Conservation (phyloP, 2,888 invertebrate species). For the Cerastoderma edule region DNA sequence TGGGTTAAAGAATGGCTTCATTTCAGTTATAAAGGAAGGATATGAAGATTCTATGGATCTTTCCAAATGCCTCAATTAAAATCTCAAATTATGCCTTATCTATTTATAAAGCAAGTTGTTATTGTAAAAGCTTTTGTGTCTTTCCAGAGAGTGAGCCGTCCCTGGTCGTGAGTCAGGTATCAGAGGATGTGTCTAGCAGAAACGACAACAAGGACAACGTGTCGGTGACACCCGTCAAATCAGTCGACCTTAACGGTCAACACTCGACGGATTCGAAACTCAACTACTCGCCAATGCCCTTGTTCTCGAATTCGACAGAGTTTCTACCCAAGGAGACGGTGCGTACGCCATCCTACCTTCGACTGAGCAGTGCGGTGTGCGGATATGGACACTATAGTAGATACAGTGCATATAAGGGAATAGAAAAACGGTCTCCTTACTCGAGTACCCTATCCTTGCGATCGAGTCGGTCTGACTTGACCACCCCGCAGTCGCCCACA, state of each 20-base stretch:
- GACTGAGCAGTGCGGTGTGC: constrained; percentile 80
- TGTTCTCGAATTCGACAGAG: constrained; percentile 63
- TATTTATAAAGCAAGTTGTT: neutral
- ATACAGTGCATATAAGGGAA: constrained; percentile 75
- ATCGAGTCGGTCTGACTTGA: constrained; percentile 62
- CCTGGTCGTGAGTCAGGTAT: constrained; percentile 50
- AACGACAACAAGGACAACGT: constrained; percentile 12
- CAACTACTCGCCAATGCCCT: constrained; percentile 60
- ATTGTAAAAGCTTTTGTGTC: constrained; percentile 33
- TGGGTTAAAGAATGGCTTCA: too few species aligned
- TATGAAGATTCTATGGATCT: too few species aligned
- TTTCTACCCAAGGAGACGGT: constrained; percentile 65
- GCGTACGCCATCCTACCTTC: constrained; percentile 79
- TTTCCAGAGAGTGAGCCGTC: constrained; percentile 78
- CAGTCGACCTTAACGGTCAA: constrained; percentile 33
- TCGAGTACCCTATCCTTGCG: constrained; percentile 76
- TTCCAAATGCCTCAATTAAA: too few species aligned
- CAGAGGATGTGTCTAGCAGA: constrained; percentile 38
- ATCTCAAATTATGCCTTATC: too few species aligned
- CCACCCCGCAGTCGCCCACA: constrained; percentile 61
- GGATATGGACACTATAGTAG: constrained; percentile 79
- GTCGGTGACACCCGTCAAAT: constrained; percentile 22
- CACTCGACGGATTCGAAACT: constrained; percentile 25
- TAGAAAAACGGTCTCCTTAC: constrained; percentile 76
- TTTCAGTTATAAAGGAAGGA: too few species aligned